Base-by-base conservation (phyloP, 2,797 vertebrate species). In the Molossus molossus region DNA sequence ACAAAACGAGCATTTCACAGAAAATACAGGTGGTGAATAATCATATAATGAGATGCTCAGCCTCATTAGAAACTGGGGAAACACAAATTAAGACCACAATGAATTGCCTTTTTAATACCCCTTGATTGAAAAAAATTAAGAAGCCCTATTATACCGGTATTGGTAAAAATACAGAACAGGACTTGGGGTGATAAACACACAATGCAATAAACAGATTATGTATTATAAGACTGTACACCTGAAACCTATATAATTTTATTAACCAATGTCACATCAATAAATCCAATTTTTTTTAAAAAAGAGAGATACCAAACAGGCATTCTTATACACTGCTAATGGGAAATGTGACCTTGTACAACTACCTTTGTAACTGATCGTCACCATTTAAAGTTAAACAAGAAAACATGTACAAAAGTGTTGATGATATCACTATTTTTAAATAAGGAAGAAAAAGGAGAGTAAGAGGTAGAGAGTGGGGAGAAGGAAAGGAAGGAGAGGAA, bases 1-100 rank as follows among this genome's bases (percentile, higher is more conserved):
- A 93, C 55, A 86, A 89, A 86, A 86, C 21, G 72, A 58, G 45
- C 15, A 77, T 80, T 80, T 91, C 65, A 85, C 21, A 84, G 65
- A 91, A 58, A 76, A 33, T 27, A 17, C 7, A 86, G 64, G 3
- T 57, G 9, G 7, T 48, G 9, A 89, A 72, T 70, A 86, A 48
- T 87, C 29, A 88, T 11, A 15, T 67, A 70, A n/a, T 9, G 79
- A 37, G 25, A 70, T 64, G 27, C 2, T 45, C 12, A 25, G 65
- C 27, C 23, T 86, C 12, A 70, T 64, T 45, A 86, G 79, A n/a
- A 92, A 37, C 4, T 89, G 20, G 18, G 53, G 50, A 73, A 91
- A 75, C 55, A 27, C 29, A 90, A 86, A 65, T 53, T 72, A 87
- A 77, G 57, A 77, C 69, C 62, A 90, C 55, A 84, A 33, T 84